These are phyloP conservation scores for Anastrepha obliqua DNA, from an alignment of 1,140 invertebrate species.

Conservation along the genomic window DNA sequence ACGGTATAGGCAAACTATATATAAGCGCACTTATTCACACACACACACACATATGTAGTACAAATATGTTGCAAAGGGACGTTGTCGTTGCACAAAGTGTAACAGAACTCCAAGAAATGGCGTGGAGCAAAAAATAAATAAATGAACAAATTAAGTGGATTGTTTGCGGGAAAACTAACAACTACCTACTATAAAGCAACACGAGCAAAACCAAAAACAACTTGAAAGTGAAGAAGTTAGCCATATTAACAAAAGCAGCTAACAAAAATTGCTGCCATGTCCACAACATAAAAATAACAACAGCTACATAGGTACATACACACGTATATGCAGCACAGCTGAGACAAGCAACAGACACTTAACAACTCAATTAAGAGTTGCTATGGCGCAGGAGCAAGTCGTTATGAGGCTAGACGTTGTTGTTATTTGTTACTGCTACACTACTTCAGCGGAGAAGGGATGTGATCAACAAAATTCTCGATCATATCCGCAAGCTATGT, in stretches of 20 bases:
- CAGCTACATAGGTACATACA: slow-evolving; percentile 3
- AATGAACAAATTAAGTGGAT: slow-evolving; percentile 35
- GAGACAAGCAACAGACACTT: slow-evolving; percentile 57
- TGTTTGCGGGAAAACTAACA: slow-evolving; percentile 39
- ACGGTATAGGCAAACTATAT: background rate
- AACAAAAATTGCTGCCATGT: slow-evolving; percentile 27
- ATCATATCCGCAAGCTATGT: background rate
- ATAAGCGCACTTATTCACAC: too few species aligned
- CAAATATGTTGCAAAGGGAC: background rate
- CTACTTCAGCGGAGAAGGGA: slow-evolving; percentile 7
- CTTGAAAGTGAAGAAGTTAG: slow-evolving; percentile 51
- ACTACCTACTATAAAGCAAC: slow-evolving; percentile 38
- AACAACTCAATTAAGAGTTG: slow-evolving; percentile 62
- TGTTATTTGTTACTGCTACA: slow-evolving; percentile 42
- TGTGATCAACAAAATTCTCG: background rate
- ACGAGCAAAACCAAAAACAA: background rate
- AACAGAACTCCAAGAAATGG: slow-evolving; percentile 44
- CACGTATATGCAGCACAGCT: slow-evolving; percentile 1
- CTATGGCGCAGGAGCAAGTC: slow-evolving; percentile 1
- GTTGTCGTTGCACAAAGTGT: slow-evolving; percentile 21
- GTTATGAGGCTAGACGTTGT: slow-evolving; percentile 40
- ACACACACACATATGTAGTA: slow-evolving; percentile 1
- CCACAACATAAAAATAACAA: slow-evolving; percentile 44
- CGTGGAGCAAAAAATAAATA: slow-evolving; percentile 15
- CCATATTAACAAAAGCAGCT: slow-evolving; percentile 33